Evolutionary conservation across 2,113 vertebrate species (phyloP).

Genomic region (Aspidoscelis tigris): DNA sequence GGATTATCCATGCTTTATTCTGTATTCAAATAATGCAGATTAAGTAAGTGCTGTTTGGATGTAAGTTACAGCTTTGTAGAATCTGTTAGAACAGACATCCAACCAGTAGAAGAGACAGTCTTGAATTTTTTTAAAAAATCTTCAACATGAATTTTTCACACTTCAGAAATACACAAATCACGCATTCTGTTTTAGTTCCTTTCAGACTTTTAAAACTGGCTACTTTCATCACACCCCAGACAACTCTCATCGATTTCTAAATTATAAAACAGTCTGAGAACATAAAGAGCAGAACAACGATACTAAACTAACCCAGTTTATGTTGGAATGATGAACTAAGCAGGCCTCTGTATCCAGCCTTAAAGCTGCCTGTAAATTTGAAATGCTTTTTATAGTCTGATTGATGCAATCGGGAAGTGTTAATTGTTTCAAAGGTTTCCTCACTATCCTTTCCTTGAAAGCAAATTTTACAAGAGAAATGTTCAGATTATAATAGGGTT

Average conservation of each 20-base stretch:
- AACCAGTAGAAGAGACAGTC: too few species aligned
- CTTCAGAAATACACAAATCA: background rate
- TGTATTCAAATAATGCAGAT: too few species aligned
- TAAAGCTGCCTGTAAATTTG: background rate
- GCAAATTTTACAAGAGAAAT: background rate
- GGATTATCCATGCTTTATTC: too few species aligned
- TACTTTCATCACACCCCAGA: background rate
- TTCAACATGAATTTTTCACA: background rate
- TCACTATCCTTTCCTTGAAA: background rate
- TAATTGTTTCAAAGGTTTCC: background rate
- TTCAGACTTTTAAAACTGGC: background rate
- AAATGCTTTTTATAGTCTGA: background rate
- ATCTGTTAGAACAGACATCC: background rate
- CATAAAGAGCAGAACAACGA: background rate
- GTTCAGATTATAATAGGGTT: background rate
- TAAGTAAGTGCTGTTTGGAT: too few species aligned
- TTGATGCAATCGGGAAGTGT: background rate
- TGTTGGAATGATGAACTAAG: background rate
- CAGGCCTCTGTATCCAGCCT: background rate
- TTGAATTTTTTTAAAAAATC: background rate
- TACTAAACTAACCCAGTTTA: background rate
- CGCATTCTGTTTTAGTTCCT: background rate
- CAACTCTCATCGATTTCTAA: background rate
- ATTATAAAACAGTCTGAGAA: background rate
- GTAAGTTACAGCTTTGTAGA: background rate